phyloP scores from a whole-genome alignment of 2,113 vertebrate species.

The Anolis sagrei region DNA sequence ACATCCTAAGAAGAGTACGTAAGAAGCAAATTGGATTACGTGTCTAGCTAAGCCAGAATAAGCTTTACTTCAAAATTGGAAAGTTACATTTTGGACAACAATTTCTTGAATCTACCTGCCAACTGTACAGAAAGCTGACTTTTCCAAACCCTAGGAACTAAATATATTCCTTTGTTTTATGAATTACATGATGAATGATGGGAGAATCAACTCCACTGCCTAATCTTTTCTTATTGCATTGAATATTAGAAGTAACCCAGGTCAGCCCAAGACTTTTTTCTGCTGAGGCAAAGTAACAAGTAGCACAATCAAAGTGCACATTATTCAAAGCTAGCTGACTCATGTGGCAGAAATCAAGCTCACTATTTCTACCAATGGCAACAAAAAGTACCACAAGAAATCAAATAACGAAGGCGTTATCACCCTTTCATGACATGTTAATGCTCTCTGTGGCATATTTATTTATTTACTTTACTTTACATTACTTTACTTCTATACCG shows the following conservation, averaged over 20 bases:
- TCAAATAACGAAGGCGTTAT: background rate
- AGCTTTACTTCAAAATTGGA: no score
- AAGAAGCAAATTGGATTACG: no score
- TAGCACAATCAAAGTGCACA: no score
- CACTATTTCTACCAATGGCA: background rate
- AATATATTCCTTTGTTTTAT: background rate
- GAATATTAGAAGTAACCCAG: background rate
- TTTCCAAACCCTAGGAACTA: no score
- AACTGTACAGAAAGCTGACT: no score
- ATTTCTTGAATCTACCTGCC: no score
- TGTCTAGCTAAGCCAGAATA: no score
- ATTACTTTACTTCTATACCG: no score
- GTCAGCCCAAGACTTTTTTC: background rate
- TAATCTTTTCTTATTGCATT: background rate
- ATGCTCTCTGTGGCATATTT: background rate
- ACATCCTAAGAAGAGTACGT: no score
- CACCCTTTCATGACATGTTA: background rate
- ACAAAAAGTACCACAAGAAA: background rate
- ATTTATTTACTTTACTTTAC: no score
- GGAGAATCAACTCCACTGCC: background rate
- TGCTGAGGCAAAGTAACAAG: background rate
- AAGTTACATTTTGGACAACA: no score
- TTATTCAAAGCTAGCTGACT: background rate
- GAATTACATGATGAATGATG: background rate
- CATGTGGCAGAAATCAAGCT: background rate